These are phyloP conservation scores for Lytechinus variegatus DNA, from an alignment of 35 echinoderm and acorn worm species.

Conservation along the genomic window DNA sequence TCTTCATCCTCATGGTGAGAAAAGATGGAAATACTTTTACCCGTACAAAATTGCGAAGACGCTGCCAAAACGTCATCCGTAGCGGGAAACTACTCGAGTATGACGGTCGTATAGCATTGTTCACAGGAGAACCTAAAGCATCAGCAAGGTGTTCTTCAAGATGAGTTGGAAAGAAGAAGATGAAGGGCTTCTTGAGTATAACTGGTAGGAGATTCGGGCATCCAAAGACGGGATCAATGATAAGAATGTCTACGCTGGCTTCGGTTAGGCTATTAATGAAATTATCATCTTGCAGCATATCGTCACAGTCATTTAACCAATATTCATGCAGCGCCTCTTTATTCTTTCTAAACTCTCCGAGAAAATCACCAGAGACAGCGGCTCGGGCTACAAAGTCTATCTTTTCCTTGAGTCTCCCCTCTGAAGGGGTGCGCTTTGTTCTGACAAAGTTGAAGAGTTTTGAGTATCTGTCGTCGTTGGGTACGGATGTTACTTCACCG, in stretches of 20 bases:
- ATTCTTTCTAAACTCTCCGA: neutral
- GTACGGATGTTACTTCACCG: neutral
- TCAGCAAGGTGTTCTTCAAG: neutral
- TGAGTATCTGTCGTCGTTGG: neutral
- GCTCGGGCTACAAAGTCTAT: neutral
- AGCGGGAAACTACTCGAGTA: neutral
- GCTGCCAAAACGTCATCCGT: conserved; percentile 4
- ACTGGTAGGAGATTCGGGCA: neutral
- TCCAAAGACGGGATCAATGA: neutral
- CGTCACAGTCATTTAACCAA: neutral
- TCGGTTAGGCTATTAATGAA: neutral
- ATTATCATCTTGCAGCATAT: neutral
- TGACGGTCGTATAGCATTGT: neutral
- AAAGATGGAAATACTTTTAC: neutral
- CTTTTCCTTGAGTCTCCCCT: neutral
- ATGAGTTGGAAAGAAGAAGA: neutral
- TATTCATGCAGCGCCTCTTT: neutral
- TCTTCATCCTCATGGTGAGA: neutral
- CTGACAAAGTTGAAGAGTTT: neutral
- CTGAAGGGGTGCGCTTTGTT: neutral
- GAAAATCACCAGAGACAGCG: neutral
- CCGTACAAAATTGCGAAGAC: neutral
- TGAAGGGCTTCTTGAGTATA: neutral
- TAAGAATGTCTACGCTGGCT: neutral
- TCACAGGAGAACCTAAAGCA: neutral